These are phyloP conservation scores for Syngnathus scovelli DNA, from an alignment of 2,113 vertebrate species.

Conservation along the genomic window DNA sequence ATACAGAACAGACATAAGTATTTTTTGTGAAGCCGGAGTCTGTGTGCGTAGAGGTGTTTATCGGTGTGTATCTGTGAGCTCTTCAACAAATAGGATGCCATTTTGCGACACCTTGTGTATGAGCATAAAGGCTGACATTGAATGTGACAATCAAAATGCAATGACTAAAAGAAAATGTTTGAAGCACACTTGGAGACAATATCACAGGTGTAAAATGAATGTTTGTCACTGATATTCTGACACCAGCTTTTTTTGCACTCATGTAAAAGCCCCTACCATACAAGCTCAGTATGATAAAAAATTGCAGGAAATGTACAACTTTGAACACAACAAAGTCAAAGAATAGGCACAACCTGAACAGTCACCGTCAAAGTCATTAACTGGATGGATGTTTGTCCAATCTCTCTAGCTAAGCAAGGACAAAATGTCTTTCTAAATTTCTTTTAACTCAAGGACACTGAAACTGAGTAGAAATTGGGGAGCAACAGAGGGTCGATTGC, in stretches of 20 bases:
- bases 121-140: conserved; percentile 31
- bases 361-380: conserved; percentile 43
- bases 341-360: conserved; percentile 25
- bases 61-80: neutral
- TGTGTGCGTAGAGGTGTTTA: conserved; percentile 6
- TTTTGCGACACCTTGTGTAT: conserved; percentile 55
- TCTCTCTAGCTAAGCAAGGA: conserved; percentile 20
- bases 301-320: conserved; percentile 18
- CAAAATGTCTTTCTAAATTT: conserved; percentile 14
- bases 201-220: conserved; percentile 64
- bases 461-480: neutral
- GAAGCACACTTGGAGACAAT: conserved; percentile 53
- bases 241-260: neutral
- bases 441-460: conserved; percentile 10
- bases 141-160: conserved; percentile 40
- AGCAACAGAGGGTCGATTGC: neutral
- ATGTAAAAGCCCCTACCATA: conserved; percentile 9
- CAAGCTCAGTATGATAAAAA: neutral
- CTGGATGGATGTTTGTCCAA: conserved; percentile 24
- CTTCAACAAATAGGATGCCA: conserved; percentile 57
- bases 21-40: neutral
- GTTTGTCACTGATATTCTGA: conserved; percentile 42
- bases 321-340: conserved; percentile 29
- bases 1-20: neutral
- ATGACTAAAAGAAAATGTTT: conserved; percentile 51